These are phyloP conservation scores for Crematogaster levior DNA, from an alignment of 2,888 invertebrate species.

Conservation along the genomic window DNA sequence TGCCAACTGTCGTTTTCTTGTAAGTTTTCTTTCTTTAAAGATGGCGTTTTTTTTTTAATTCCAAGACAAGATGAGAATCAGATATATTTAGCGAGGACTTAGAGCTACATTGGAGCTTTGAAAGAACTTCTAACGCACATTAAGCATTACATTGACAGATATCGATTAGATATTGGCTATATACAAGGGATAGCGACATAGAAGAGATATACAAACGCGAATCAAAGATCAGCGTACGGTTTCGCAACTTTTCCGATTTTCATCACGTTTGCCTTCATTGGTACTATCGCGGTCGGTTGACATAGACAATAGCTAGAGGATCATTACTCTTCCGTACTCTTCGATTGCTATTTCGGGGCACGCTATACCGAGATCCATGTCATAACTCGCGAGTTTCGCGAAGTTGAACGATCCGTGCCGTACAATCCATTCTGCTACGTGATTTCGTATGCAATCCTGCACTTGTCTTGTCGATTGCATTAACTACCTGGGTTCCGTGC, in stretches of 20 bases:
- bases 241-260: neutral
- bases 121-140: neutral
- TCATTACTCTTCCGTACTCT: neutral
- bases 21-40: neutral
- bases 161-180: neutral
- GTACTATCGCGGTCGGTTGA: neutral
- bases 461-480: slow-evolving; percentile 41
- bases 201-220: too few relatives aligned
- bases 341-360: slow-evolving; percentile 6
- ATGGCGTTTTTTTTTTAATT: neutral
- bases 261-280: neutral
- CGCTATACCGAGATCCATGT: neutral
- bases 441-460: slow-evolving; percentile 32
- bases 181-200: neutral
- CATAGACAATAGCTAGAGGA: neutral
- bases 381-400: slow-evolving; percentile 22
- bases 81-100: neutral
- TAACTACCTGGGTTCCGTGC: slow-evolving; percentile 35
- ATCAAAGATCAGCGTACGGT: neutral
- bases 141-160: neutral
- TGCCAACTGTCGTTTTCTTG: neutral
- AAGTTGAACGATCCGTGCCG: slow-evolving; percentile 18
- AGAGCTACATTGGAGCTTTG: neutral
- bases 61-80: neutral
- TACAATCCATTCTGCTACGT: slow-evolving; percentile 27